These are phyloP conservation scores for Danio tinwini DNA, from an alignment of 2,797 vertebrate genomes.

Conservation along the genomic window DNA sequence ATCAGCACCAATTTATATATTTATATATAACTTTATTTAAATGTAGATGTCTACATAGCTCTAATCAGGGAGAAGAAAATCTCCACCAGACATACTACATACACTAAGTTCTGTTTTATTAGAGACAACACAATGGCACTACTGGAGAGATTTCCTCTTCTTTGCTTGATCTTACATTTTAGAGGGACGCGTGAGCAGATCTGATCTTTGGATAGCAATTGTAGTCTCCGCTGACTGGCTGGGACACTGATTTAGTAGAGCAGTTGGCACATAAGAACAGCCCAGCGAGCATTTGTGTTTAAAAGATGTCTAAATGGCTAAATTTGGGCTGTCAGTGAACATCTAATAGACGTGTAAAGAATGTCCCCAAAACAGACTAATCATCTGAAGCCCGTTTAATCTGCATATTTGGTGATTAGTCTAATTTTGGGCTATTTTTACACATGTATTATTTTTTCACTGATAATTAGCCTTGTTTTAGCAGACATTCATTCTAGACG, in stretches of 20 bases:
- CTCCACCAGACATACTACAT: conserved; percentile 72
- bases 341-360: no score
- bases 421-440: no score
- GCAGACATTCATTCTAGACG: no score
- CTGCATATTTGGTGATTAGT: no score
- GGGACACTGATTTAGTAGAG: conserved; percentile 30
- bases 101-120: conserved; percentile 68
- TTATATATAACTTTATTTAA: conserved; percentile 99
- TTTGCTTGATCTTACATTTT: conserved; percentile 84
- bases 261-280: conserved; percentile 30
- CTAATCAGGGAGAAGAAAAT: conserved; percentile 90
- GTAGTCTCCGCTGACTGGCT: conserved; percentile 2
- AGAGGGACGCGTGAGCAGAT: conserved; percentile 86
- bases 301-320: no score
- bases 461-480: no score
- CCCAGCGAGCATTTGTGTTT: background rate
- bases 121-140: conserved; percentile 97
- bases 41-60: conserved; percentile 98
- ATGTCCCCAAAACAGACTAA: no score
- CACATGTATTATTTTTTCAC: no score
- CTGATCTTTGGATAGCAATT: conserved; percentile 72
- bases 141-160: conserved; percentile 83
- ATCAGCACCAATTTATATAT: conserved; percentile 99
- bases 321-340: no score
- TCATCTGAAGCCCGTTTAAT: no score